Evolutionary conservation across 1,140 invertebrate species (phyloP), one percentile per base, ranked within the genome.

Genomic region (Gonioctena quinquepunctata): DNA sequence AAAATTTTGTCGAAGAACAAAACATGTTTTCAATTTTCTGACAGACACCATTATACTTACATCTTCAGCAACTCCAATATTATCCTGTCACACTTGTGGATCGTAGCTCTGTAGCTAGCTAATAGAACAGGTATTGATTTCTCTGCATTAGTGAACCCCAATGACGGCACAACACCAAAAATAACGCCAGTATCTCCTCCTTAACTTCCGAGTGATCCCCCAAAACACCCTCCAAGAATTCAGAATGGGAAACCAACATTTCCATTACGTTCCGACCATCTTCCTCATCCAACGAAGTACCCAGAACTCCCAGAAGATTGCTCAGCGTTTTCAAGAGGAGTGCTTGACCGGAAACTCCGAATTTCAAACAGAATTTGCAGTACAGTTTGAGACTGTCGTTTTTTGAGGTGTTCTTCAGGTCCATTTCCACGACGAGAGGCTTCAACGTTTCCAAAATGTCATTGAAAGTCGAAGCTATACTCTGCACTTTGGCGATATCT

Each of bases 221-320:
- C 2, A 90, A 72, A 84, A 91, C 87, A 0, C 90, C 84, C 73
- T 91, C 90, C 27, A 91, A 82, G 79, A 92, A 92, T 75, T 91
- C 89, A 0, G 91, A 92, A 84, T 93, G 91, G 0, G 90, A 89
- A 11, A 88, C 87, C n/a, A 89, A 86, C 91, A 92, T 91, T 73
- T 92, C 90, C 69, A 91, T 90, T 25, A 92, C 78, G 11, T 85
- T 84, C 16, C 84, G 84, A 0, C 86, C 83, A 70, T 89, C 87
- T 6, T 87, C 84, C 57, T 87, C 80, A n/a, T 65, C 64, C n/a
- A 79, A 60, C 22, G 21, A 57, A 11, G 74, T 52, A 1, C 76
- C 71, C 67, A 84, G 83, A 1, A 89, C 75, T 57, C 88, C 83
- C 16, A 90, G 87, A 16, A 91, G 77, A 57, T 77, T 84, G 3